Evolutionary conservation across 2,888 invertebrate species (phyloP), one percentile per base, ranked within the genome.

Genomic region (Rhorus exstirpatorius): DNA sequence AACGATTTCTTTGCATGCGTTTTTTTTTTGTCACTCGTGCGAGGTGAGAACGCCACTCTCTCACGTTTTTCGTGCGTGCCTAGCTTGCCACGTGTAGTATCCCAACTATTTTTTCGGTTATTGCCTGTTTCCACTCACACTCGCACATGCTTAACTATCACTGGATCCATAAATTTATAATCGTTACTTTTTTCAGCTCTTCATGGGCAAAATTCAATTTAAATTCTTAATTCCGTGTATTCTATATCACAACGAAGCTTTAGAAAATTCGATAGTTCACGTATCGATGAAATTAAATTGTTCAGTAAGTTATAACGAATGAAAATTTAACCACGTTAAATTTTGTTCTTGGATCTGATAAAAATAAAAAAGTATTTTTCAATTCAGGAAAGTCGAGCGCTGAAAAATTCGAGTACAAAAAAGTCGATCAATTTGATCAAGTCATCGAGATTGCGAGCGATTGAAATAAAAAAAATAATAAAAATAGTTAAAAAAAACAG

Each of bases 81-180:
- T n/a, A n/a, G n/a, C n/a, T n/a, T n/a, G n/a, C n/a, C n/a, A n/a
- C n/a, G n/a, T n/a, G n/a, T n/a, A n/a, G n/a, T n/a, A n/a, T n/a
- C n/a, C n/a, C n/a, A n/a, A n/a, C n/a, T n/a, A n/a, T n/a, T n/a
- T n/a, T n/a, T n/a, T n/a, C n/a, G n/a, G n/a, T n/a, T n/a, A n/a
- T n/a, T n/a, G n/a, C n/a, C n/a, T n/a, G n/a, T n/a, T n/a, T n/a
- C n/a, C n/a, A n/a, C n/a, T n/a, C n/a, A n/a, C n/a, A n/a, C n/a
- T n/a, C n/a, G n/a, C 14, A 49, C 14, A 6, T 49, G 14, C n/a
- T 14, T 49, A 49, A 49, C 1, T n/a, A 17, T 49, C 14, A 14
- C 4, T 49, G 17, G 49, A 49, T 49, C 14, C 4, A 49, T 49
- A 14, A 49, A n/a, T 49, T 49, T 17, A 35, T 55, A 41, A 63